Evolutionary conservation across 2,113 vertebrate genomes (phyloP).

Genomic region (Arizona elegans): DNA sequence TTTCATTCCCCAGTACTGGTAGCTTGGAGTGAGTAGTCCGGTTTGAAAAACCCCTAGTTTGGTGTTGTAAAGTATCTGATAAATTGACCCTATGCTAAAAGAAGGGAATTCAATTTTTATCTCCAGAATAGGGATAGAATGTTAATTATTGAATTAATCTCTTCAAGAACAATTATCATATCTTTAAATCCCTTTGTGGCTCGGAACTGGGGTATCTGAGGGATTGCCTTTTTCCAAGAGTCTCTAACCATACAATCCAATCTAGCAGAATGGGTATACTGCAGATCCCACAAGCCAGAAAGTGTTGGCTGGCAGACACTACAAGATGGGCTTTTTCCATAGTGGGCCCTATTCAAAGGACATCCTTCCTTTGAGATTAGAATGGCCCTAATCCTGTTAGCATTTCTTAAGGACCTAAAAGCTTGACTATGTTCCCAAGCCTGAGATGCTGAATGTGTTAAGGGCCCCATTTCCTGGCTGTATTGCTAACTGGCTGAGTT

Average conservation of each 20-base stretch:
- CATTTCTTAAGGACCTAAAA: not conserved
- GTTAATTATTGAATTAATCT: not conserved
- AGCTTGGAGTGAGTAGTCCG: not conserved
- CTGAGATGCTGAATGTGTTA: not conserved
- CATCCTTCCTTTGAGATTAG: not conserved
- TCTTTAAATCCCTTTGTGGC: not conserved
- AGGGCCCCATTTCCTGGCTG: not conserved
- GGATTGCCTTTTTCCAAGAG: not conserved
- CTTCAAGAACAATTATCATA: not conserved
- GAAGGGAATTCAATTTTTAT: not conserved
- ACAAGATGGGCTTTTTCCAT: not conserved
- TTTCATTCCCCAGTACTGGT: not conserved
- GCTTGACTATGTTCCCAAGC: not conserved
- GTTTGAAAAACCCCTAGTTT: not conserved
- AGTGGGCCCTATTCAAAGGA: not conserved
- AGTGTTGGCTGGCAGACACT: not conserved
- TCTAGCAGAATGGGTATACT: not conserved
- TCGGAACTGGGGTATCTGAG: not conserved
- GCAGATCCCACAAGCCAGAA: not conserved
- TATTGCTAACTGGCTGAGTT: not conserved
- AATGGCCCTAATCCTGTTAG: not conserved
- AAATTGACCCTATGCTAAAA: not conserved
- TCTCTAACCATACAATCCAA: not conserved
- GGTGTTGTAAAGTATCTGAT: not conserved
- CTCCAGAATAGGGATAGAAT: not conserved